Evolutionary conservation across 1,140 invertebrate species (phyloP).

Genomic region (Drosophila orosa): DNA sequence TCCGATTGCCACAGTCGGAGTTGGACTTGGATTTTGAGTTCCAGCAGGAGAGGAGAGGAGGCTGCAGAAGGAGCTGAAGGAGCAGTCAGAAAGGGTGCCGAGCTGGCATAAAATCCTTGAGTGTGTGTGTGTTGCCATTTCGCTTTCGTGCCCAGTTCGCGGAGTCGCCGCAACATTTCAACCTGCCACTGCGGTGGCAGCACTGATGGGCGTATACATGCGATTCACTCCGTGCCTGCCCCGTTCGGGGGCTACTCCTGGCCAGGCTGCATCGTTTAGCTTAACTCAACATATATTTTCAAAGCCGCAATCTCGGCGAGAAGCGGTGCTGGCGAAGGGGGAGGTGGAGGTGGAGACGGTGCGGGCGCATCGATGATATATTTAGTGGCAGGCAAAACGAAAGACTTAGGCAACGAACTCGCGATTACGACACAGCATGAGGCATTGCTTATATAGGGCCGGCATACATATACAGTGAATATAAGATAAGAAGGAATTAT

Average conservation of each 20-base stretch:
- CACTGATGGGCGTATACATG: slow-evolving; percentile 82
- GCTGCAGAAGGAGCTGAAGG: not conserved
- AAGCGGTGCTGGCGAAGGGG: not conserved
- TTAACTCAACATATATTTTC: slow-evolving; percentile 82
- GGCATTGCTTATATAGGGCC: slow-evolving; percentile 56
- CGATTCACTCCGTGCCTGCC: slow-evolving; percentile 74
- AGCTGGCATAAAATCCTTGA: slow-evolving; percentile 60
- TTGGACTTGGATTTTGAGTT: slow-evolving; percentile 14
- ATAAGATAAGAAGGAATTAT: not conserved
- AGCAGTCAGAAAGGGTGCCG: slow-evolving; percentile 62
- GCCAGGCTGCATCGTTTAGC: slow-evolving; percentile 72
- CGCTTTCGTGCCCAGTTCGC: slow-evolving; percentile 74
- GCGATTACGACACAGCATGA: slow-evolving; percentile 81
- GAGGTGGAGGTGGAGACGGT: slow-evolving; percentile 7
- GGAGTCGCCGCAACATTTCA: slow-evolving; percentile 75
- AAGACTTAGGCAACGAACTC: slow-evolving; percentile 83
- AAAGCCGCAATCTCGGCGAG: slow-evolving; percentile 57
- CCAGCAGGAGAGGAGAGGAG: not conserved
- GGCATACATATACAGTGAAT: slow-evolving; percentile 35
- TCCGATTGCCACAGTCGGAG: slow-evolving; percentile 74
- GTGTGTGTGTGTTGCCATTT: slow-evolving; percentile 64
- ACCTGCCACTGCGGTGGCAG: slow-evolving; percentile 81
- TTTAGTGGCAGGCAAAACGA: slow-evolving; percentile 81
- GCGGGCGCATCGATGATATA: slow-evolving; percentile 78
- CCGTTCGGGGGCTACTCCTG: slow-evolving; percentile 18